phyloP scores from a whole-genome alignment of 1,140 invertebrate genomes.

The Drosophila prosaltans region DNA sequence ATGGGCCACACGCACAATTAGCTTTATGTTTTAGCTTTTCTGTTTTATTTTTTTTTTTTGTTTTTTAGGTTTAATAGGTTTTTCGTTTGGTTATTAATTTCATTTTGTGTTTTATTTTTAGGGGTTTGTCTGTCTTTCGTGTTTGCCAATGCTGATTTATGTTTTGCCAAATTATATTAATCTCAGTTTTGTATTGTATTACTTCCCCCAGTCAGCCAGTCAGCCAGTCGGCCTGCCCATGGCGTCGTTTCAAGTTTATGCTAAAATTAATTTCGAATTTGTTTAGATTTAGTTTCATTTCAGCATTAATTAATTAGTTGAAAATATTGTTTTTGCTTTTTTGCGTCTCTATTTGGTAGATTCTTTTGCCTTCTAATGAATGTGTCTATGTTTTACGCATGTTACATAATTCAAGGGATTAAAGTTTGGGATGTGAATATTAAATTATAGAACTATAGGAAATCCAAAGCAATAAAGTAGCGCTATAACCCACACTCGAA shows the following conservation, averaged over 20 bases:
- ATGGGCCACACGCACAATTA: slow-evolving; percentile 64
- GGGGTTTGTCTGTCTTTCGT: slow-evolving; percentile 14
- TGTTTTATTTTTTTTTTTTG: slow-evolving; percentile 19
- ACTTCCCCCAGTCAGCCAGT: neutral
- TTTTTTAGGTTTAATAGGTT: slow-evolving; percentile 23
- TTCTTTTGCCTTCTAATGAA: slow-evolving; percentile 17
- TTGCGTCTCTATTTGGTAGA: slow-evolving; percentile 16
- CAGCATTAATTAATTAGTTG: slow-evolving; percentile 1
- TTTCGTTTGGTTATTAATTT: slow-evolving; percentile 32
- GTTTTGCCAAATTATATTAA: slow-evolving; percentile 32
- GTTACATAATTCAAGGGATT: neutral
- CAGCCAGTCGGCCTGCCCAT: slow-evolving; percentile 38
- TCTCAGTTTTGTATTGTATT: neutral
- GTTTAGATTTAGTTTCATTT: slow-evolving; percentile 26
- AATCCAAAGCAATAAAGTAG: too few relatives aligned
- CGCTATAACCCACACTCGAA: too few relatives aligned
- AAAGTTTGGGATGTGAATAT: neutral
- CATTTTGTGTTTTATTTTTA: slow-evolving; percentile 19
- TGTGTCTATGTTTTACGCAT: neutral
- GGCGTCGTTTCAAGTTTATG: slow-evolving; percentile 50
- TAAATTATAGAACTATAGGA: too few relatives aligned
- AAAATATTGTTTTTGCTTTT: neutral
- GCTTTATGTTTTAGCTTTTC: slow-evolving; percentile 19
- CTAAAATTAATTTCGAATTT: slow-evolving; percentile 61
- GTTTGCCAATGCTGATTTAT: slow-evolving; percentile 39